phyloP scores from a whole-genome alignment of 2,888 invertebrate genomes.

The Plagodis pulveraria region DNA sequence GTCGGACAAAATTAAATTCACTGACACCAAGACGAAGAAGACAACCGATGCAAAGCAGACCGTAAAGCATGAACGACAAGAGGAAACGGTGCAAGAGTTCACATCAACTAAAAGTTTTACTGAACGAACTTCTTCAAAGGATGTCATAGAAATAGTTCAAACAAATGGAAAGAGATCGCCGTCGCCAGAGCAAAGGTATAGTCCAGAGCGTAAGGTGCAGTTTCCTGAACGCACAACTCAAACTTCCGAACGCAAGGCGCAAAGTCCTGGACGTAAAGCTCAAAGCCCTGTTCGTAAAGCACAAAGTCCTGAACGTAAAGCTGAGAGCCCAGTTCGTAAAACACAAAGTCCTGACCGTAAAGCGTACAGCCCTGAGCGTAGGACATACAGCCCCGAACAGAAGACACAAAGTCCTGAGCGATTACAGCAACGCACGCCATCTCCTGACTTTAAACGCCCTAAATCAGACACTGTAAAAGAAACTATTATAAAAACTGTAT shows the following conservation, averaged over 20 bases:
- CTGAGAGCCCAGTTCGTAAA: slow-evolving; percentile 42
- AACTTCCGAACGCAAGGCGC: slow-evolving; percentile 38
- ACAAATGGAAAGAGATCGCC: slow-evolving; percentile 66
- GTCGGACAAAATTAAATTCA: slow-evolving; percentile 58
- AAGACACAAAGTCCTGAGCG: slow-evolving; percentile 44
- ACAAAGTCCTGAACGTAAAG: slow-evolving; percentile 42
- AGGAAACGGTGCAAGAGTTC: slow-evolving; percentile 52
- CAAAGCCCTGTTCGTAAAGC: slow-evolving; percentile 39
- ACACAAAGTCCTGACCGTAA: slow-evolving; percentile 40
- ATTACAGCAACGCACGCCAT: slow-evolving; percentile 59
- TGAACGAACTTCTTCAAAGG: slow-evolving; percentile 64
- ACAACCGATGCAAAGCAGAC: slow-evolving; percentile 45
- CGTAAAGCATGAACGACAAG: slow-evolving; percentile 48
- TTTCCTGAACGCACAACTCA: slow-evolving; percentile 43
- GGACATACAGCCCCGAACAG: slow-evolving; percentile 38
- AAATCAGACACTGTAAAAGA: slow-evolving; percentile 60
- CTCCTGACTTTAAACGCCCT: slow-evolving; percentile 62
- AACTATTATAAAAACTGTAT: slow-evolving; percentile 62
- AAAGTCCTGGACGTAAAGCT: slow-evolving; percentile 40
- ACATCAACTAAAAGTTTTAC: slow-evolving; percentile 51
- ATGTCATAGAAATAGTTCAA: slow-evolving; percentile 59
- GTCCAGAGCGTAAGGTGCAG: slow-evolving; percentile 47
- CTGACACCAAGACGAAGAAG: slow-evolving; percentile 56
- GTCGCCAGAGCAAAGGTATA: slow-evolving; percentile 60
- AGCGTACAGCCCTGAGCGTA: slow-evolving; percentile 40